Conservation (phyloP, 53 echinoderm and acorn worm genomes). For the Arbacia lixula region DNA sequence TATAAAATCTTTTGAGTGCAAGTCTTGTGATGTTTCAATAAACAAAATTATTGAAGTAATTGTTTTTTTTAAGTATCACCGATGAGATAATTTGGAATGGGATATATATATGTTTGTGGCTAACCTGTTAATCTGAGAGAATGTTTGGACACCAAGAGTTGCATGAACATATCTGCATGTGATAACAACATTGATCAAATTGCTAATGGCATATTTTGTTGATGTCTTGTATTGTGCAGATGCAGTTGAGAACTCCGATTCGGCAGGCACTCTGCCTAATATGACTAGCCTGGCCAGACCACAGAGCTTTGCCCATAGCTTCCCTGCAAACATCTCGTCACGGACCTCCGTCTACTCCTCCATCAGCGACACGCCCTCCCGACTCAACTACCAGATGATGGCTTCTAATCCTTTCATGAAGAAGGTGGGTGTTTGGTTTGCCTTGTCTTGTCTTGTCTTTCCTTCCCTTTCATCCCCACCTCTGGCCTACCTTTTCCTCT, state of each 20-base stretch:
- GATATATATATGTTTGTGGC: too few species aligned
- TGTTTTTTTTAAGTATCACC: too few species aligned
- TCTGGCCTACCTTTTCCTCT: slow-evolving; percentile 4
- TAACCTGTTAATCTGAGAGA: too few species aligned
- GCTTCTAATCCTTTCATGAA: slow-evolving; percentile 91
- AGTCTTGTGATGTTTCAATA: too few species aligned
- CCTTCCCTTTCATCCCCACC: neutral
- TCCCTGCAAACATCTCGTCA: slow-evolving; percentile 65
- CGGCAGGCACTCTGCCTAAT: slow-evolving; percentile 75
- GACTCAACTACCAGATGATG: slow-evolving; percentile 93
- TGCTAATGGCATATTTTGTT: too few species aligned
- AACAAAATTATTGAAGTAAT: too few species aligned
- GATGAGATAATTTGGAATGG: too few species aligned
- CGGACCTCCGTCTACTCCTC: slow-evolving; percentile 83
- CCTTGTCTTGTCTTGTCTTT: neutral
- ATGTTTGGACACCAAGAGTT: too few species aligned
- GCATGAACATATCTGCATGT: too few species aligned
- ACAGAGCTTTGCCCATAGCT: slow-evolving; percentile 90
- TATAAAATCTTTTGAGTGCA: too few species aligned
- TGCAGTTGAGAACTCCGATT: slow-evolving; percentile 79
- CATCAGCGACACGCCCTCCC: slow-evolving; percentile 88
- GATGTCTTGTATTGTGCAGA: too few species aligned
- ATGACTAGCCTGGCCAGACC: slow-evolving; percentile 82
- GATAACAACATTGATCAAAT: too few species aligned
- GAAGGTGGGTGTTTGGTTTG: slow-evolving; percentile 47